Percentiles rank a stretch among this genome's conserved stretches.
Evolutionary conservation across 2,113 vertebrate genomes (phyloP).

Genomic region (Vulpes ferrilata): DNA sequence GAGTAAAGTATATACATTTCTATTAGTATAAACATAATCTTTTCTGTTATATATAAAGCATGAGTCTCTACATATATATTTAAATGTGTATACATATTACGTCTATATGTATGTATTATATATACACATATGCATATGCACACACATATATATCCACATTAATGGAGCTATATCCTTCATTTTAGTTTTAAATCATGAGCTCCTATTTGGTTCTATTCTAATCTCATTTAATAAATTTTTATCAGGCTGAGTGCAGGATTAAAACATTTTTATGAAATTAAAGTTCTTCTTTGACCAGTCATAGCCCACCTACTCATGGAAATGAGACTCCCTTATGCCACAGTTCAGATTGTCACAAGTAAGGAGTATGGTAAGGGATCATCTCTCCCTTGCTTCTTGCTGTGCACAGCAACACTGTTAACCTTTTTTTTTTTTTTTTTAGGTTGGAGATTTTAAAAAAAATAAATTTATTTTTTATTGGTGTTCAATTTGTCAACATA

Average conservation of each 20-base stretch:
- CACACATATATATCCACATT: background rate
- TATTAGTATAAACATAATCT: background rate
- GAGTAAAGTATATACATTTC: background rate
- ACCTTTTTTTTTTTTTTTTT: no score
- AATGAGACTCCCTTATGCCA: background rate
- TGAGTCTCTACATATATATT: background rate
- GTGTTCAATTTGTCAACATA: no score
- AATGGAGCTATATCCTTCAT: background rate
- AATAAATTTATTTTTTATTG: no score
- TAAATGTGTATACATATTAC: no score
- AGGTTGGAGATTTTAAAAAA: no score
- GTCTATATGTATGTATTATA: background rate
- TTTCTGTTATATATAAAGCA: background rate
- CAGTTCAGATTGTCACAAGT: background rate
- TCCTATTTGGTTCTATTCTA: background rate
- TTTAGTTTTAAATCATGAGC: conserved; percentile 21
- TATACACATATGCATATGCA: fast-evolving
- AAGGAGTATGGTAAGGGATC: background rate
- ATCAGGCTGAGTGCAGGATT: background rate
- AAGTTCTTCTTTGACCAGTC: background rate
- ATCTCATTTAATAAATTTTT: background rate
- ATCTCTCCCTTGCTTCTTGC: background rate
- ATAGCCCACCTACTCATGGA: background rate
- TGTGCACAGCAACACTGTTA: background rate
- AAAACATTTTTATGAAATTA: background rate